A percentile compares a stretch with the other conserved stretches of the same genome.
phyloP scores from a whole-genome alignment of 92 coral and sea anemone species.

The Chrysogorgia sp. region DNA sequence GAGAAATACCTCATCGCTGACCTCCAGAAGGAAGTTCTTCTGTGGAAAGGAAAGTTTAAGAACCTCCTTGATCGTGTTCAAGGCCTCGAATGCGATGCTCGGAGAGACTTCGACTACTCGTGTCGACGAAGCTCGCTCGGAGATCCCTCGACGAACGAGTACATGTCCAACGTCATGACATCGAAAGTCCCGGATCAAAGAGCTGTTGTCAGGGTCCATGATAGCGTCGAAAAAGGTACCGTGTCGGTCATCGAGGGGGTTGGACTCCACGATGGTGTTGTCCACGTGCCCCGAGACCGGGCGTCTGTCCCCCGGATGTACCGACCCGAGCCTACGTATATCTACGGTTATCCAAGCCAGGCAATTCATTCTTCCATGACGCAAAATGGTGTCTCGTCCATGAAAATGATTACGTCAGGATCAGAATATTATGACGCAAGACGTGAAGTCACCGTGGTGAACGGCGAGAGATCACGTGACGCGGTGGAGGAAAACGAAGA shows the following conservation, averaged over 20 bases:
- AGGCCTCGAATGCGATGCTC: constrained; percentile 35
- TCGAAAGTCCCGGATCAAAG: constrained; percentile 14
- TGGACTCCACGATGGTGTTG: constrained; percentile 2
- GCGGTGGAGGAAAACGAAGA: not conserved
- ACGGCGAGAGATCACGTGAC: constrained; percentile 32
- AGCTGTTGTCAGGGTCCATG: not conserved
- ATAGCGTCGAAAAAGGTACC: constrained; percentile 13
- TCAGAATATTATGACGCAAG: constrained; percentile 26
- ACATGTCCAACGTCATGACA: not conserved
- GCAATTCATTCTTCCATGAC: constrained; percentile 24
- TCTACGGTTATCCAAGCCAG: constrained; percentile 43
- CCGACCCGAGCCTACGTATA: constrained; percentile 47
- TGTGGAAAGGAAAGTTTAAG: constrained; percentile 47
- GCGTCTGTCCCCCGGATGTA: constrained; percentile 23
- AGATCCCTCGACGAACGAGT: constrained; percentile 8
- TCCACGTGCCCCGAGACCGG: constrained; percentile 41
- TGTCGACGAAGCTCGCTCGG: constrained; percentile 30
- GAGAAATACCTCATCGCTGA: constrained; percentile 47
- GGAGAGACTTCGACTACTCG: constrained; percentile 43
- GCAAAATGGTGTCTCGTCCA: constrained; percentile 21
- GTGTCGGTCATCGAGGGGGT: constrained; percentile 13
- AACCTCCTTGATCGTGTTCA: constrained; percentile 43
- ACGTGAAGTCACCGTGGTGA: constrained; percentile 16
- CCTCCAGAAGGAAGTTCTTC: constrained; percentile 37
- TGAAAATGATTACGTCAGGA: constrained; percentile 21